These are phyloP conservation scores for Poecilia gillii DNA, from an alignment of 2,797 vertebrate genomes.

Conservation along the genomic window DNA sequence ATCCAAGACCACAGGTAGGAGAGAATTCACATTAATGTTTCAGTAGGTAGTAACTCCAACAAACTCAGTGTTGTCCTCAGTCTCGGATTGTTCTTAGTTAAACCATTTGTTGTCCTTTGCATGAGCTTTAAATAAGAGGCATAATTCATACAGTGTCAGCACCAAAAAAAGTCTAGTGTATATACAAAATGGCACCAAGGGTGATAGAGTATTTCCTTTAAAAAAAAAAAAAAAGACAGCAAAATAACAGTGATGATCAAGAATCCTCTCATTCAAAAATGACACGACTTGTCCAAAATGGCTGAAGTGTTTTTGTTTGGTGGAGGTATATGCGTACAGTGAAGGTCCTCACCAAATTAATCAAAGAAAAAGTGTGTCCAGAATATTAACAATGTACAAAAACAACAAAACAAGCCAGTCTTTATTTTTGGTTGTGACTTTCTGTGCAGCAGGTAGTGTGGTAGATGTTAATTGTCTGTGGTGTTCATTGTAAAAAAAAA, in stretches of 20 bases:
- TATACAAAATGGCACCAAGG: slow-evolving; percentile 38
- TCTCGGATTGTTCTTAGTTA: neutral
- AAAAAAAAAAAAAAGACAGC: neutral
- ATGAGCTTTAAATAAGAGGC: slow-evolving; percentile 28
- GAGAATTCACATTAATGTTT: slow-evolving; percentile 5
- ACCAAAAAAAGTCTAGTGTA: slow-evolving; percentile 26
- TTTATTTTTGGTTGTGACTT: neutral
- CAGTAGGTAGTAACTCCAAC: neutral
- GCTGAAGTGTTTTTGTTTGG: neutral
- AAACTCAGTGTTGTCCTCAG: neutral
- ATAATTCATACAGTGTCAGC: slow-evolving; percentile 33
- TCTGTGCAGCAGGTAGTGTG: neutral
- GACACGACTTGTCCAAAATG: neutral
- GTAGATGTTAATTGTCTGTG: neutral
- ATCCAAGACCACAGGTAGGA: slow-evolving; percentile 25
- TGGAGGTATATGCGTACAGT: neutral
- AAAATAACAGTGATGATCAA: slow-evolving; percentile 2
- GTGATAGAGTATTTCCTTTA: slow-evolving; percentile 2
- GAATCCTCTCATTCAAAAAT: neutral
- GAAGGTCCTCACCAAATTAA: neutral
- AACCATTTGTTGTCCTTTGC: slow-evolving; percentile 9
- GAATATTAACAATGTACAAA: neutral
- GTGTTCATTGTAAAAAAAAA: neutral
- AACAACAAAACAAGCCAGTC: neutral
- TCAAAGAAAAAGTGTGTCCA: neutral